Conservation (phyloP, 1,140 invertebrate species). For the Gryon sp. region DNA sequence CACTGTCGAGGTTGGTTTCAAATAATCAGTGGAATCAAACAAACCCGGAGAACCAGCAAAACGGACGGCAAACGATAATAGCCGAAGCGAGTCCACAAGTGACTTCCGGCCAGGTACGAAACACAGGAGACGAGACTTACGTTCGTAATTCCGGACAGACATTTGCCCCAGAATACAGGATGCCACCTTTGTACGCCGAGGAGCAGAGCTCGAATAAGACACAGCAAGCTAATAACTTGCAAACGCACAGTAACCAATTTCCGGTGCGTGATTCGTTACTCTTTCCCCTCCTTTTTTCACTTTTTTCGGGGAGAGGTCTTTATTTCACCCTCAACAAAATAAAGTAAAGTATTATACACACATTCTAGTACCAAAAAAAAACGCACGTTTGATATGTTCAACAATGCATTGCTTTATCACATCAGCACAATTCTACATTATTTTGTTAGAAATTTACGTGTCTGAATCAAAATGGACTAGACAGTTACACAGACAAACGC, state of each 20-base stretch:
- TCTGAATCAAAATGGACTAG: constrained; percentile 1
- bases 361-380: too few species aligned
- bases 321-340: neutral
- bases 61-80: constrained; percentile 66
- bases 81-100: constrained; percentile 65
- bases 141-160: constrained; percentile 75
- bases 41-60: constrained; percentile 69
- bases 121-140: constrained; percentile 64
- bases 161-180: constrained; percentile 74
- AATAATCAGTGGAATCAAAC: constrained; percentile 74
- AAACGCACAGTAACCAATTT: constrained; percentile 89
- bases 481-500: constrained; percentile 6
- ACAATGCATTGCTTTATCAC: too few species aligned
- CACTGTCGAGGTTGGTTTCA: constrained; percentile 81
- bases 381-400: too few species aligned
- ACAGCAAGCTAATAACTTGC: constrained; percentile 80
- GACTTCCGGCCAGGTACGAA: constrained; percentile 75
- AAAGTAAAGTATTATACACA: neutral
- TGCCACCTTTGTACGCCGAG: constrained; percentile 77
- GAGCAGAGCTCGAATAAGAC: constrained; percentile 76
- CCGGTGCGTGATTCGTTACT: constrained; percentile 80
- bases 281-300: neutral
- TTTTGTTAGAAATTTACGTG: too few species aligned
- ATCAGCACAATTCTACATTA: too few species aligned
- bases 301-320: neutral